Conservation (phyloP, 2,113 vertebrate species). For the Gnathonemus echidnorhynchus region DNA sequence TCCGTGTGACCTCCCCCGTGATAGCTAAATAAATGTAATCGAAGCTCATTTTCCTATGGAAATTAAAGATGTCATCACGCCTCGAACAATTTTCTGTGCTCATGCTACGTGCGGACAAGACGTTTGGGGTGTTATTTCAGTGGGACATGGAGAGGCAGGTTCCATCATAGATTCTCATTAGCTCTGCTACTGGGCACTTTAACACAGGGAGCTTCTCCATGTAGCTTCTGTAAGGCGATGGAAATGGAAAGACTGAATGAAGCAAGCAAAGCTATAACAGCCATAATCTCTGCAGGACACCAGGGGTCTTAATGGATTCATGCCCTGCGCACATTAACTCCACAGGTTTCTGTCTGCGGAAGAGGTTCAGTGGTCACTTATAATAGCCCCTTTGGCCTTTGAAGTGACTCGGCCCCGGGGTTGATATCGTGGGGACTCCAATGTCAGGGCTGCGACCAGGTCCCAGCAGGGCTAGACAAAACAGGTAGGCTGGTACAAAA, state of each 20-base stretch:
- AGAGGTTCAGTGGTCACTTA: background rate
- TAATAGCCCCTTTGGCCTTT: background rate
- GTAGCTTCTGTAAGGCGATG: background rate
- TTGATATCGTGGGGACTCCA: background rate
- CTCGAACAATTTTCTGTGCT: background rate
- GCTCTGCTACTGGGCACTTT: background rate
- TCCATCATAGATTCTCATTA: background rate
- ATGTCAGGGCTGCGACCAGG: background rate
- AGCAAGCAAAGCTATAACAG: background rate
- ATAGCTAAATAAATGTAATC: background rate
- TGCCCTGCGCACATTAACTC: background rate
- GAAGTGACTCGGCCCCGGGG: background rate
- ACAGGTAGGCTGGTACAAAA: background rate
- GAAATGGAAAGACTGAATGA: background rate
- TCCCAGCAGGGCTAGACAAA: background rate
- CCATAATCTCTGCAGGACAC: background rate
- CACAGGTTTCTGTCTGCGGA: slow-evolving; percentile 3
- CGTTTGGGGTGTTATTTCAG: background rate
- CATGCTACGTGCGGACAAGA: background rate
- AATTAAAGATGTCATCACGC: background rate
- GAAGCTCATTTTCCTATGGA: too few species aligned
- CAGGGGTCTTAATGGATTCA: background rate
- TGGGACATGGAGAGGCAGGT: background rate
- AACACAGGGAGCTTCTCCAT: background rate
- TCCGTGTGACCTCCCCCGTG: background rate